Base-by-base conservation (phyloP, 1,140 invertebrate genomes). In the Drosophila hydei region DNA sequence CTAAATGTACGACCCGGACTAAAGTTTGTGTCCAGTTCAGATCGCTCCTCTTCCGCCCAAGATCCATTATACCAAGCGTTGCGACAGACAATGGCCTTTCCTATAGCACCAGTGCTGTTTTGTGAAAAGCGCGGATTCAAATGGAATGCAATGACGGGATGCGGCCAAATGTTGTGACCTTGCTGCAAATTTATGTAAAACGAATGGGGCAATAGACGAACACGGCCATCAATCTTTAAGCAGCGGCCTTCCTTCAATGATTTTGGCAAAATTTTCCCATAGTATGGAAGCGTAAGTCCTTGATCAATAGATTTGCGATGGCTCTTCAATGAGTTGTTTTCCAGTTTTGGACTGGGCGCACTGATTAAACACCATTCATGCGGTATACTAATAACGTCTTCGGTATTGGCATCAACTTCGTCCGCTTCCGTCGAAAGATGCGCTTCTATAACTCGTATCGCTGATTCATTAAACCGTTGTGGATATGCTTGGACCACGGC, bases 131-230 rank as follows among this genome's bases (percentile, higher is more conserved):
- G 92, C 8, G 94, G 94, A 91, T 95, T 95, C 51, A 95, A 90
- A 90, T 95, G 95, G 73, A 95, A 91, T 25, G 93, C 92, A 42
- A 95, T 94, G 14, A 91, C 81, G 7, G 94, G 94, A 92, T 94
- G 94, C 1, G 94, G 94, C 92, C 94, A 95, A 51, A 94, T 92
- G 19, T 93, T 92, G 58, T 93, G 91, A 4, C 93, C 94, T 58
- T 93, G 92, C 79, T 95, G 94, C 40, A 96, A 88, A 92, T 96
- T 95, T 21, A 96, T 92, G 71, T 93, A 94, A 88, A 96, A 95
- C 72, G 94, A 94, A 63, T 94, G 93, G 18, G 94, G 94, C 36
- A 95, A 90, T 21, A 95, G 87, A 76, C 94, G 94, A 23, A 95
- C 92, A 76, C 93, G 92, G 12, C 94, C 94, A 64, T 92, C 92